Percentiles rank a stretch among this genome's conserved stretches.
Evolutionary conservation across 1,140 invertebrate genomes (phyloP).

Genomic region (Sitophilus oryzae): DNA sequence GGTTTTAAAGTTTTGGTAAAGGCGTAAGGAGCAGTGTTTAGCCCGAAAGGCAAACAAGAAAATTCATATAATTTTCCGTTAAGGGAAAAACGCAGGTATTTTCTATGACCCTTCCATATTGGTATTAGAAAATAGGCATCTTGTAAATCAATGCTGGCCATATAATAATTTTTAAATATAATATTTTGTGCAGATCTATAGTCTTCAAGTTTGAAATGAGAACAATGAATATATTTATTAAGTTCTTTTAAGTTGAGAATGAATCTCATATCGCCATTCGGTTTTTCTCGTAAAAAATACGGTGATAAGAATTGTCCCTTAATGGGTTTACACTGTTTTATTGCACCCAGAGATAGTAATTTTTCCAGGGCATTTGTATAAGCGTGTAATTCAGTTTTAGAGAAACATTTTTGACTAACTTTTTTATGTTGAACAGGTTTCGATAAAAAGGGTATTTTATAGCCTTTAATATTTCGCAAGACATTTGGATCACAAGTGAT

Average conservation of each 20-base stretch:
- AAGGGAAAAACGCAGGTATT: conserved; percentile 27
- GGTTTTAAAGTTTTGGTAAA: conserved; percentile 21
- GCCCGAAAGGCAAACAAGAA: conserved; percentile 17
- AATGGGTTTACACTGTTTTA: conserved; percentile 13
- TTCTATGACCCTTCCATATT: conserved; percentile 21
- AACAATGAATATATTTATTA: conserved; percentile 22
- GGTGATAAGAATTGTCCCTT: conserved; percentile 28
- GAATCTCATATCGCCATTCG: conserved; percentile 26
- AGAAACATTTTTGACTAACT: background rate
- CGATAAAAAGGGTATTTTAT: conserved; percentile 8
- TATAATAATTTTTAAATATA: conserved; percentile 21
- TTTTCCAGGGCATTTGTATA: background rate
- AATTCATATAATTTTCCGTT: conserved; percentile 20
- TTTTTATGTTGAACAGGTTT: background rate
- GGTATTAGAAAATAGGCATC: conserved; percentile 27
- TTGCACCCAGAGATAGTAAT: conserved; percentile 1
- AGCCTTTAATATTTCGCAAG: conserved; percentile 8
- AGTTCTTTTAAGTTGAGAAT: conserved; percentile 33
- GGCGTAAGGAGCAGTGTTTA: conserved; percentile 6
- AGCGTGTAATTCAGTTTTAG: background rate
- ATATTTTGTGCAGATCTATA: conserved; percentile 25
- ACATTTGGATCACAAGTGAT: conserved; percentile 5
- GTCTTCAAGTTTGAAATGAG: conserved; percentile 34
- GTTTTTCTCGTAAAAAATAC: conserved; percentile 26
- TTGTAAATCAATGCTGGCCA: conserved; percentile 26